Base-by-base conservation (phyloP, 2,888 invertebrate genomes). In the Caprella mutica region DNA sequence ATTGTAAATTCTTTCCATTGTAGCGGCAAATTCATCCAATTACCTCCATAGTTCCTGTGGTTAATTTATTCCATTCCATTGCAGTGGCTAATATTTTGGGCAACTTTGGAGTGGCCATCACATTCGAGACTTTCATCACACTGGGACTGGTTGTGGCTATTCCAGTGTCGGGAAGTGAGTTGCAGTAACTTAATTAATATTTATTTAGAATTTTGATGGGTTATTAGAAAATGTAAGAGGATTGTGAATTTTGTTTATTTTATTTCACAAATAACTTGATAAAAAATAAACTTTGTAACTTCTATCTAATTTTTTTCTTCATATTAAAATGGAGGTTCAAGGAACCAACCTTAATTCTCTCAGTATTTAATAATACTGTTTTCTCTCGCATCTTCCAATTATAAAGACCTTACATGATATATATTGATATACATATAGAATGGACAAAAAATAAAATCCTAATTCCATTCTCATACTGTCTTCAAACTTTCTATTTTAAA, bases 91-190 rank as follows among this genome's bases (percentile, higher is more conserved):
- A 93, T 74, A 80, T 93, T 72, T 77, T 92, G 70, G 90, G 88
- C 69, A 93, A 93, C 76, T 94, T 94, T 73, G 92, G 93, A 68
- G 85, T 91, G 68, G 85, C 89, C 62, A 80, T 92, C 67, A 92
- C 94, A 6, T 92, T 92, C 75, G 92, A 92, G 72, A 80, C 93
- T 70, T 93, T 94, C 76, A 89, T 94, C 64, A 93, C 92, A 17
- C 79, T 94, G 68, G 92, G 93, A 67, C 81, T 94, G 68, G 88
- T 94, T 67, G 86, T 91, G 53, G 89, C 93, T 59, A 90, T 94
- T 67, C 93, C 93, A 52, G 85, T 92, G 56, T 93, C 92, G 61
- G 92, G 91, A 74, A 90, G 93, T 93, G 77, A 76, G 73, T 71
- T 8, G 9, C 14, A 3, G 17, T 14, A 14, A 4, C 23, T 44